A percentile compares a stretch with the other conserved stretches of the same genome.
These are phyloP conservation scores for Coregonus clupeaformis DNA, from an alignment of 2,113 vertebrate species.

Conservation along the genomic window DNA sequence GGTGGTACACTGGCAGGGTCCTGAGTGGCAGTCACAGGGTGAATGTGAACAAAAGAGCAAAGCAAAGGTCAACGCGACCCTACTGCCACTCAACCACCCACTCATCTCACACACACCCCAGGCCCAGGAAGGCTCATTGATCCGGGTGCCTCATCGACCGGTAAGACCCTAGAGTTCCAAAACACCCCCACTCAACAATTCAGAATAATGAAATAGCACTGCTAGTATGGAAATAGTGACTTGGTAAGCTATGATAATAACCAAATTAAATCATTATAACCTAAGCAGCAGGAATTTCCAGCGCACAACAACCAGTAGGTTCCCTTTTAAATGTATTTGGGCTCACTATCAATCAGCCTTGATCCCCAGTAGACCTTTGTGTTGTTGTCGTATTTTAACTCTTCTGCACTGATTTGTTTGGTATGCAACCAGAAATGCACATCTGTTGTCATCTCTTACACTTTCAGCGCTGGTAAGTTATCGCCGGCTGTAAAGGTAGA, in stretches of 20 bases:
- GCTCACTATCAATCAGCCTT: not conserved
- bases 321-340: too few relatives aligned
- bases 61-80: slow-evolving; percentile 66
- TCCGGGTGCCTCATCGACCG: slow-evolving; percentile 32
- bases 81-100: slow-evolving; percentile 57
- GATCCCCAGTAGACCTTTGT: not conserved
- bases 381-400: not conserved
- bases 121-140: slow-evolving; percentile 43
- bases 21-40: slow-evolving; percentile 58
- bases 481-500: not conserved
- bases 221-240: not conserved
- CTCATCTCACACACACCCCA: slow-evolving; percentile 2
- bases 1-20: slow-evolving; percentile 28
- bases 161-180: slow-evolving; percentile 3
- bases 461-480: not conserved
- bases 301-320: too few relatives aligned
- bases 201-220: slow-evolving; percentile 27
- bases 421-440: not conserved
- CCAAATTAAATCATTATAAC: not conserved
- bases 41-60: slow-evolving; percentile 62
- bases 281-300: too few relatives aligned
- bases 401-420: not conserved
- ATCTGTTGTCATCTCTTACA: slow-evolving; percentile 13
- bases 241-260: not conserved
- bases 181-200: slow-evolving; percentile 37